Evolutionary conservation across 1,140 invertebrate genomes (phyloP), one percentile per base, ranked within the genome.

Genomic region (Rhopalosiphum maidis): DNA sequence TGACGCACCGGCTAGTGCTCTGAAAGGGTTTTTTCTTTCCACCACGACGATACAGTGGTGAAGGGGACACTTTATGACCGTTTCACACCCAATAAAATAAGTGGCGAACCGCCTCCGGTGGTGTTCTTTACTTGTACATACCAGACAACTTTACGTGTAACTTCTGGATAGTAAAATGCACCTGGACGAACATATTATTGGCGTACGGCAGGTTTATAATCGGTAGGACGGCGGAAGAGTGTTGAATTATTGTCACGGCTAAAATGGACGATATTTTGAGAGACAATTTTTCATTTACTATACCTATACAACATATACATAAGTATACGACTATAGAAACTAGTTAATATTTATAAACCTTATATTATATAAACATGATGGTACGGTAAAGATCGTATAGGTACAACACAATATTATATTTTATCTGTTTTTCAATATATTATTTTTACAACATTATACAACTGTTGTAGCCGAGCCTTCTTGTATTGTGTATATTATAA

Each of bases 71-170:
- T 89, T 89, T 54, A 89, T 48, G 46, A 89, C 89, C 89, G 8
- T 90, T 91, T 48, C 35, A 77, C 90, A 77, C 25, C 43, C 43
- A 51, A 83, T 91, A 91, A 91, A 91, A 91, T 46, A 83, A n/a
- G 46, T 35, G 37, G 55, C 5, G 83, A 30, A 21, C 55, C 9
- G n/a, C 35, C 9, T 37, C 23, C 1, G 35, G 25, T 21, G 25
- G 9, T 48, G 41, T 48, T 54, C n/a, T 37, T 35, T 37, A 9
- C 46, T 87, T 8, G 85, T 48, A 43, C n/a, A 48, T 25, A 85
- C 83, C n/a, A n/a, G n/a, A 54, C 43, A 35, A 87, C 35, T 87
- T 88, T 8, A 22, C n/a, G n/a, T 54, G 87, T 9, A 51, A 88
- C 46, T 35, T 51, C 30, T 88, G 54, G 54, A 41, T 35, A 90